phyloP scores from a whole-genome alignment of 2,888 invertebrate genomes.

The Thereva unica region DNA sequence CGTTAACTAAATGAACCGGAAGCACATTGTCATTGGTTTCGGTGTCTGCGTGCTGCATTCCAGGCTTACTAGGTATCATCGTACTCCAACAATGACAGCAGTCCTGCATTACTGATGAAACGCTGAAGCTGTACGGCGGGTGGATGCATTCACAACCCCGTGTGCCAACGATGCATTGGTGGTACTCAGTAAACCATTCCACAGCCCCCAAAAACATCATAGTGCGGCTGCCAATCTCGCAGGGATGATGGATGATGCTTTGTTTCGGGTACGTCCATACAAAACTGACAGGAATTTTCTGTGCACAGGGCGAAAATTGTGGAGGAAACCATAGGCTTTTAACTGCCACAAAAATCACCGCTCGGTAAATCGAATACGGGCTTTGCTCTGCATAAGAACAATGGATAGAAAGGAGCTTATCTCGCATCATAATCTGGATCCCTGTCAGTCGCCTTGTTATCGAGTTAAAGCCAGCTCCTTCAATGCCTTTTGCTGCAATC shows the following conservation, averaged over 20 bases:
- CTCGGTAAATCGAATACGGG: conserved; percentile 11
- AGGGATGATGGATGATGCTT: conserved; percentile 15
- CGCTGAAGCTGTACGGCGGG: background rate
- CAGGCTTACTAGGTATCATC: conserved; percentile 5
- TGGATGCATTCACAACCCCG: background rate
- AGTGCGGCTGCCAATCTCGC: conserved; percentile 14
- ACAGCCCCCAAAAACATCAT: conserved; percentile 13
- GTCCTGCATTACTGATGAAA: background rate
- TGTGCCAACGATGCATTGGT: conserved; percentile 4
- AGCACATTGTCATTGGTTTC: background rate
- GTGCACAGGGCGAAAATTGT: background rate
- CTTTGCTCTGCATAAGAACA: conserved; percentile 23
- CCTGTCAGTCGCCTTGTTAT: conserved; percentile 21
- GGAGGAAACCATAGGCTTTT: no score
- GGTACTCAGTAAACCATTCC: conserved; percentile 11
- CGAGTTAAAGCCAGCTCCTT: conserved; percentile 13
- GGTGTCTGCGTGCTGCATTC: background rate
- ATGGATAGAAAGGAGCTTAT: conserved; percentile 24
- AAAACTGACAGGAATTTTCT: background rate
- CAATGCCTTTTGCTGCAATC: conserved; percentile 8
- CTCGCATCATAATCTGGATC: conserved; percentile 17
- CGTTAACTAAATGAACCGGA: conserved; percentile 21
- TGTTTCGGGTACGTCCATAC: background rate
- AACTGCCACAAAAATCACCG: background rate
- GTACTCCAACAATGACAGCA: background rate